Percentiles rank a stretch among this genome's conserved stretches.
Evolutionary conservation across 1,140 invertebrate genomes (phyloP).

Genomic region (Nephotettix cincticeps): DNA sequence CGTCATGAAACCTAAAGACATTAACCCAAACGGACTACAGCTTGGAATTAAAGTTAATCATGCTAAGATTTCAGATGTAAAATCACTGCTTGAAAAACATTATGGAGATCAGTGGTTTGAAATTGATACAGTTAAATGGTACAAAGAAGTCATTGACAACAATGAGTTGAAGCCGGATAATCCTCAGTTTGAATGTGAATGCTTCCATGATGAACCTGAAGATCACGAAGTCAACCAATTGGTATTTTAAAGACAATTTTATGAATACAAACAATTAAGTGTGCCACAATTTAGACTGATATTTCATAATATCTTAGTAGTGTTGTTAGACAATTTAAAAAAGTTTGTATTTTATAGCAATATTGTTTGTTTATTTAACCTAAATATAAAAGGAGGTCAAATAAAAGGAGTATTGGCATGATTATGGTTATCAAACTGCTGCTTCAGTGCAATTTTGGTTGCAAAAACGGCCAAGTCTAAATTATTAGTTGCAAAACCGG

Average conservation of each 20-base stretch:
- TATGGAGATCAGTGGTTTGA: not conserved
- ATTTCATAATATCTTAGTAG: too few species aligned
- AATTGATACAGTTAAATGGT: not conserved
- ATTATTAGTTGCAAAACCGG: not conserved
- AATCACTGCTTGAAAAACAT: not conserved
- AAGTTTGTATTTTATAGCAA: too few species aligned
- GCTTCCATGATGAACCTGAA: not conserved
- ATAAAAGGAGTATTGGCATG: too few species aligned
- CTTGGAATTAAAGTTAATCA: slow-evolving; percentile 8
- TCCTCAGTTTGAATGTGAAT: slow-evolving; percentile 1
- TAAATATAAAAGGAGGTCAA: too few species aligned
- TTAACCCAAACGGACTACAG: not conserved
- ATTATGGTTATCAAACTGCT: too few species aligned
- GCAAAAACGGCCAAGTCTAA: not conserved
- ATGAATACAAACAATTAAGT: too few species aligned
- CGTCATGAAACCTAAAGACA: slow-evolving; percentile 1
- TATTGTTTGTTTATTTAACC: too few species aligned
- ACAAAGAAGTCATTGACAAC: not conserved
- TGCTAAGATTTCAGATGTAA: not conserved
- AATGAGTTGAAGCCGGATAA: not conserved
- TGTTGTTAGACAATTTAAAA: too few species aligned
- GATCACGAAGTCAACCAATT: too few species aligned
- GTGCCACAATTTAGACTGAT: too few species aligned
- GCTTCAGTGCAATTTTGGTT: too few species aligned
- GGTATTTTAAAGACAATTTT: too few species aligned